A percentile compares a stretch with the other conserved stretches of the same genome.
phyloP scores from a whole-genome alignment of 2,113 vertebrate species.

The Microtus oregoni region DNA sequence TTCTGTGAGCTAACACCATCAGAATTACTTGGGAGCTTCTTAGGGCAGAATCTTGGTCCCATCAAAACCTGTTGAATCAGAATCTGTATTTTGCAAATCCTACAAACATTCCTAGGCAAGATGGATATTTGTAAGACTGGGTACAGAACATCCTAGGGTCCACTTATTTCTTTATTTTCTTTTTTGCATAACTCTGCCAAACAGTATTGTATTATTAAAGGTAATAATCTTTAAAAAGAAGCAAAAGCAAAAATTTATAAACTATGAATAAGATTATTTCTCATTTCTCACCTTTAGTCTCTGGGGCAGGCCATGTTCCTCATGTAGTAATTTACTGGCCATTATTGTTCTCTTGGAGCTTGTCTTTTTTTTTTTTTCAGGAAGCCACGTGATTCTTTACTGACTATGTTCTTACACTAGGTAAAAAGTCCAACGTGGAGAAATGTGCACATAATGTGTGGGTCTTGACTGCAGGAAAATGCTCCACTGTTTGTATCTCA shows the following conservation, averaged over 20 bases:
- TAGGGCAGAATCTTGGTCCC: background rate
- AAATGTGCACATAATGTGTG: background rate
- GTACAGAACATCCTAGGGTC: background rate
- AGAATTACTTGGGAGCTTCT: background rate
- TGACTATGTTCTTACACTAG: slow-evolving; percentile 24
- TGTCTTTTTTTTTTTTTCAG: background rate
- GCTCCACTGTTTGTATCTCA: background rate
- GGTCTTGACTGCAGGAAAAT: background rate
- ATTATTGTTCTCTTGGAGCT: background rate
- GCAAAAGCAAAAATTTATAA: background rate
- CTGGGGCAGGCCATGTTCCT: accelerated
- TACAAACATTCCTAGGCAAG: background rate
- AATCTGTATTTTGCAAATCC: background rate
- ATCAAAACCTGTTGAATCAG: background rate
- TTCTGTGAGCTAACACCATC: background rate
- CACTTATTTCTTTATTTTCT: background rate
- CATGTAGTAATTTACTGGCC: background rate
- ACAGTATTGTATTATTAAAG: background rate
- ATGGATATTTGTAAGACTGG: background rate
- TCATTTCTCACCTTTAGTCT: background rate
- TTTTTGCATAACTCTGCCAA: background rate
- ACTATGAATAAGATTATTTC: slow-evolving; percentile 3
- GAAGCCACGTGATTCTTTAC: background rate
- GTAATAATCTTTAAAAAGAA: background rate
- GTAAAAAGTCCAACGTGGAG: background rate